These are phyloP conservation scores for Alviniconcha marisindica DNA, from an alignment of 1,140 invertebrate genomes.

Conservation along the genomic window DNA sequence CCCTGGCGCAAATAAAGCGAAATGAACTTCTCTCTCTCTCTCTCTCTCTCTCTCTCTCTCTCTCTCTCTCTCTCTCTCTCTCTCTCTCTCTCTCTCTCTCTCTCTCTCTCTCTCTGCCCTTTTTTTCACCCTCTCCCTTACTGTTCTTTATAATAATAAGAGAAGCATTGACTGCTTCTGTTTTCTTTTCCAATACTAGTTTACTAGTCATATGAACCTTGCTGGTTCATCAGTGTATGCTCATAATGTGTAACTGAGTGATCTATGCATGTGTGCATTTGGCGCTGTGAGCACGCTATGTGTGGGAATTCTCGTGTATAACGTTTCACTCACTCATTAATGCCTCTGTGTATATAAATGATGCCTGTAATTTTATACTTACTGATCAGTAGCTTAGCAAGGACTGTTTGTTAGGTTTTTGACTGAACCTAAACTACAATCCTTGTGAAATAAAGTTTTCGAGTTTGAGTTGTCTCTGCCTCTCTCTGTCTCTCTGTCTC, in stretches of 20 bases:
- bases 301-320: too few species aligned
- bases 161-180: background rate
- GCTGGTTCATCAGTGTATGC: background rate
- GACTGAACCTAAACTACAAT: background rate
- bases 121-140: background rate
- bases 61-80: slow-evolving; percentile 19
- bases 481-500: too few species aligned
- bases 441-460: background rate
- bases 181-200: background rate
- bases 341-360: too few species aligned
- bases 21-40: background rate
- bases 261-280: background rate
- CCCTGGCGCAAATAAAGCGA: too few species aligned
- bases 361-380: too few species aligned
- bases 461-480: background rate
- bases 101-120: background rate
- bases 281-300: background rate
- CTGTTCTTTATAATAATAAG: background rate
- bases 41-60: slow-evolving; percentile 2
- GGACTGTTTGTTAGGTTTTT: background rate
- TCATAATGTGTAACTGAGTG: background rate
- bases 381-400: background rate
- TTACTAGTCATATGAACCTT: background rate
- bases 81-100: background rate
- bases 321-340: too few species aligned